Percentiles rank a stretch among this genome's conserved stretches.
phyloP scores from a whole-genome alignment of 2,888 invertebrate genomes.

The Oasisia sp. region DNA sequence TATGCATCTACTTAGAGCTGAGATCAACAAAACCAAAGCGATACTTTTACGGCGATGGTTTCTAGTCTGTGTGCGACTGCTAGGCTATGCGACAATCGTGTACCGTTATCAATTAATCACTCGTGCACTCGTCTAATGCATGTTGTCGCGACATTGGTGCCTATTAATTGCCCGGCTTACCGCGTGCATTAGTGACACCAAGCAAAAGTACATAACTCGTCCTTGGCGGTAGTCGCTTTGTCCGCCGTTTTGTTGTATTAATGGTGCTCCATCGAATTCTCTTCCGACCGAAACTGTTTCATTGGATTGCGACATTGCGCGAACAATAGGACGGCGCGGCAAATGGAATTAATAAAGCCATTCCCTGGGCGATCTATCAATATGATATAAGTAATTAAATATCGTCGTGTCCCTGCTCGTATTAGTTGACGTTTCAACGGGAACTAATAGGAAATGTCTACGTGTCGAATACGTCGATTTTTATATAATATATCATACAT shows the following conservation, averaged over 20 bases:
- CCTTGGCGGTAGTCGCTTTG: background rate
- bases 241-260: background rate
- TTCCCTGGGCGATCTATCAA: background rate
- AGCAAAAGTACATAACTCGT: background rate
- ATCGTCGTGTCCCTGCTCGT: background rate
- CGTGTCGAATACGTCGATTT: background rate
- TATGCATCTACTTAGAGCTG: too few species aligned
- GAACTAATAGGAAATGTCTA: background rate
- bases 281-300: background rate
- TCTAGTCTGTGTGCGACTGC: background rate
- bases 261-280: background rate
- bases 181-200: background rate
- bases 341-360: background rate
- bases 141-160: background rate
- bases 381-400: background rate
- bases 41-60: too few species aligned
- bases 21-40: too few species aligned
- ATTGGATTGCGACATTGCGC: background rate
- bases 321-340: background rate
- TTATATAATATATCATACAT: too few species aligned
- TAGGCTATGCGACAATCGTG: background rate
- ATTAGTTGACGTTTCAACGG: background rate
- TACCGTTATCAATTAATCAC: background rate
- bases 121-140: background rate
- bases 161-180: background rate